phyloP scores from a whole-genome alignment of 2,888 invertebrate species.

The Thymelicus lineola region DNA sequence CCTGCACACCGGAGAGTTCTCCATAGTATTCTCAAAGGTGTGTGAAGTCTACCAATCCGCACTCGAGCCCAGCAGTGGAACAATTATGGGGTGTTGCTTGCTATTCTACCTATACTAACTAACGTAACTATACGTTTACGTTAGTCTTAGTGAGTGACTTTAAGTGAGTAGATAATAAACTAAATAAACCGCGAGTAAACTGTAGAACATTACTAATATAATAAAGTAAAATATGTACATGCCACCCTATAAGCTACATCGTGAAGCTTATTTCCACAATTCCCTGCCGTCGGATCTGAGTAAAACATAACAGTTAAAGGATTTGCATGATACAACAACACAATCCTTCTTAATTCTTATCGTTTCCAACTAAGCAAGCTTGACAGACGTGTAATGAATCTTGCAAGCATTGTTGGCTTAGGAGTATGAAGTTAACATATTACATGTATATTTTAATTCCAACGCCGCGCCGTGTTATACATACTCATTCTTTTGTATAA shows the following conservation, averaged over 20 bases:
- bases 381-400: constrained; percentile 51
- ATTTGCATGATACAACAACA: constrained; percentile 41
- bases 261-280: constrained; percentile 11
- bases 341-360: constrained; percentile 45
- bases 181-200: too few relatives aligned
- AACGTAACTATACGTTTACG: too few relatives aligned
- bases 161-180: too few relatives aligned
- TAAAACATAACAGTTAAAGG: constrained; percentile 30
- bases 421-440: constrained; percentile 58
- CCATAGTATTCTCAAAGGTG: too few relatives aligned
- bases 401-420: constrained; percentile 50
- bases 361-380: constrained; percentile 44
- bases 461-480: constrained; percentile 41
- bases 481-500: constrained; percentile 47
- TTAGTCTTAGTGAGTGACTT: too few relatives aligned
- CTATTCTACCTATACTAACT: too few relatives aligned
- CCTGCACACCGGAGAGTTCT: too few relatives aligned
- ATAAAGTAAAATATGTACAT: neutral
- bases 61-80: too few relatives aligned
- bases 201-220: too few relatives aligned
- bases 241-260: neutral
- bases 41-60: too few relatives aligned
- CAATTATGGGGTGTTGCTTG: too few relatives aligned
- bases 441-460: constrained; percentile 63
- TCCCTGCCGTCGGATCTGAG: constrained; percentile 8